phyloP scores from a whole-genome alignment of 2,888 invertebrate species.

The Aporophyla lueneburgensis region DNA sequence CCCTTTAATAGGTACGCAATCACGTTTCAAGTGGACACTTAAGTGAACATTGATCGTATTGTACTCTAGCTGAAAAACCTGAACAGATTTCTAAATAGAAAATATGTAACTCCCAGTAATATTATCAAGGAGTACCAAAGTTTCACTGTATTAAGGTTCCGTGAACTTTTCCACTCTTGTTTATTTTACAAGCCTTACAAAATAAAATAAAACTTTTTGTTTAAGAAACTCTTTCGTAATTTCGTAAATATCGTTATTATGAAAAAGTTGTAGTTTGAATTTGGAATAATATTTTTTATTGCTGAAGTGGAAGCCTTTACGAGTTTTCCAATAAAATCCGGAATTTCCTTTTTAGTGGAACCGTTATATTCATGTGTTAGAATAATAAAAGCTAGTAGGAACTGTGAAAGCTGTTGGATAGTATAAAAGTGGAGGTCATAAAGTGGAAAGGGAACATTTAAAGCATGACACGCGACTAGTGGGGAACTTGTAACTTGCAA shows the following conservation, averaged over 20 bases:
- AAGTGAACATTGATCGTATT: slow-evolving; percentile 2
- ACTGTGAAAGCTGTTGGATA: slow-evolving; percentile 67
- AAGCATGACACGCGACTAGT: slow-evolving; percentile 62
- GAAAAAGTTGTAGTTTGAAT: slow-evolving; percentile 48
- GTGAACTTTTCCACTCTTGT: slow-evolving; percentile 27
- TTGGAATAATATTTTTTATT: slow-evolving; percentile 48
- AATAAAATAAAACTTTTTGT: slow-evolving; percentile 28
- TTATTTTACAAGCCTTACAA: slow-evolving; percentile 39
- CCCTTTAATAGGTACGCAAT: slow-evolving; percentile 14
- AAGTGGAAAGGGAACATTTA: slow-evolving; percentile 60
- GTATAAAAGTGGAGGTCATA: slow-evolving; percentile 67
- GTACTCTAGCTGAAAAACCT: neutral
- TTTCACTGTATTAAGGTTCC: slow-evolving; percentile 38
- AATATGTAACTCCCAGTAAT: neutral
- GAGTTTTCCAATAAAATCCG: slow-evolving; percentile 54
- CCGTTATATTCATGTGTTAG: slow-evolving; percentile 67
- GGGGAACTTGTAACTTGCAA: slow-evolving; percentile 48
- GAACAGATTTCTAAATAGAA: slow-evolving; percentile 1
- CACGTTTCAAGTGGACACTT: slow-evolving; percentile 23
- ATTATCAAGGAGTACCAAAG: neutral
- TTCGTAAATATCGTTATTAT: slow-evolving; percentile 45
- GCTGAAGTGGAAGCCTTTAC: slow-evolving; percentile 61
- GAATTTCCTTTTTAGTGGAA: slow-evolving; percentile 55
- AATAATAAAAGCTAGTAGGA: slow-evolving; percentile 67
- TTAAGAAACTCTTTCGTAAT: slow-evolving; percentile 40